phyloP scores from a whole-genome alignment of 2,113 vertebrate species.

The Raja brachyura region DNA sequence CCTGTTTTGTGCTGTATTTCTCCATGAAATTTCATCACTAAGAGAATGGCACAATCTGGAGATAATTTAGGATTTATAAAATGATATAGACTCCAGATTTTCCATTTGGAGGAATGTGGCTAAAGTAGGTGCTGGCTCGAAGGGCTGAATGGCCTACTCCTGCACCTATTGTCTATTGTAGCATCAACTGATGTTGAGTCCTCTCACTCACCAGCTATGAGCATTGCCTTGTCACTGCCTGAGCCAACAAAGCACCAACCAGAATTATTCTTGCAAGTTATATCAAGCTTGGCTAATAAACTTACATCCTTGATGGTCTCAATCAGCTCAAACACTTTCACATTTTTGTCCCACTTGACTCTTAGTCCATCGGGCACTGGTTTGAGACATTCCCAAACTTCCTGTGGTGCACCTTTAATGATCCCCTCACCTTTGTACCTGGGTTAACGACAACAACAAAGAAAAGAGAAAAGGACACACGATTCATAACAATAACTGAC shows the following conservation, averaged over 20 bases:
- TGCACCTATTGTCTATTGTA: not conserved
- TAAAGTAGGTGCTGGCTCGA: too few species aligned
- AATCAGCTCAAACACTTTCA: conserved; percentile 72
- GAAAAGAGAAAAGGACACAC: not conserved
- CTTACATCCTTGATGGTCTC: conserved; percentile 71
- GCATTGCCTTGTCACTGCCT: not conserved
- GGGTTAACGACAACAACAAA: conserved; percentile 27
- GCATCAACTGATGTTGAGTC: not conserved
- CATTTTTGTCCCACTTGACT: conserved; percentile 84
- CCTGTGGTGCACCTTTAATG: conserved; percentile 54
- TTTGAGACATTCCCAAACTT: conserved; percentile 80
- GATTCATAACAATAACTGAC: not conserved
- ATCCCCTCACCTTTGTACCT: conserved; percentile 82
- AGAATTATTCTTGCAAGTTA: conserved; percentile 5
- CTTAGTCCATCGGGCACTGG: conserved; percentile 69
- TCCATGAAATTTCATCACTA: too few species aligned
- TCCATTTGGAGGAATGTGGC: too few species aligned
- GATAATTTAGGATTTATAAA: too few species aligned
- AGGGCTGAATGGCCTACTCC: too few species aligned
- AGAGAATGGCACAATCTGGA: too few species aligned
- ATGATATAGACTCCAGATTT: not conserved
- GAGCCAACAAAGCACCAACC: not conserved
- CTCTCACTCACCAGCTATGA: not conserved
- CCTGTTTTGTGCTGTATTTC: too few species aligned
- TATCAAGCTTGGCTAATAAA: conserved; percentile 34